phyloP scores from a whole-genome alignment of 1,140 invertebrate species.

The Drosophila subobscura region DNA sequence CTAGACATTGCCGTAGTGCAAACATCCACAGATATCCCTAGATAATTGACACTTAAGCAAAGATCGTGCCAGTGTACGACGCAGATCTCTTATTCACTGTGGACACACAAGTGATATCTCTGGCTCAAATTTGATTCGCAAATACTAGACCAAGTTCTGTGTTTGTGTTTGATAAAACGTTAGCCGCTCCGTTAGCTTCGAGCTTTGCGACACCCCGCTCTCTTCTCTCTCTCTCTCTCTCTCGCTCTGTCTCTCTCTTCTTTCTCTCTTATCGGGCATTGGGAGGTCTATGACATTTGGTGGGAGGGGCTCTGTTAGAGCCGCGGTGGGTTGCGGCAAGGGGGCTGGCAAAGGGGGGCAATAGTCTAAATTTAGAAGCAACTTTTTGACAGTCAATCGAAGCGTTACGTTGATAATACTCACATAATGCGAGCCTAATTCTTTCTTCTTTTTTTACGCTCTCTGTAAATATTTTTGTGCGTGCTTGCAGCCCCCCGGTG shows the following conservation, averaged over 20 bases:
- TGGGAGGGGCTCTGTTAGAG: conserved; percentile 2
- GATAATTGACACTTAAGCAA: background rate
- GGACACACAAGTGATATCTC: conserved; percentile 24
- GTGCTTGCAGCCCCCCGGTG: background rate
- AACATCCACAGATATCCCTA: too few relatives aligned
- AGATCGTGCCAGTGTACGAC: conserved; percentile 1
- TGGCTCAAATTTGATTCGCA: conserved; percentile 41
- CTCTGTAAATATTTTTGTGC: too few relatives aligned
- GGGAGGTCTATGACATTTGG: conserved; percentile 39
- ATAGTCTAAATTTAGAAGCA: conserved; percentile 41
- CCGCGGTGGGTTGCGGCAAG: too few relatives aligned
- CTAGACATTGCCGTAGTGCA: too few relatives aligned
- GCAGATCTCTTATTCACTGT: conserved; percentile 24
- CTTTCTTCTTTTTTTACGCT: background rate
- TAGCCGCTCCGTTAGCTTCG: too few relatives aligned
- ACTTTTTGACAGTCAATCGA: conserved; percentile 47
- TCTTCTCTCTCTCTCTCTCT: too few relatives aligned
- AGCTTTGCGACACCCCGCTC: too few relatives aligned
- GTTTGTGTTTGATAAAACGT: conserved; percentile 33
- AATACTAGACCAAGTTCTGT: conserved; percentile 17
- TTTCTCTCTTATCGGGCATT: conserved; percentile 17
- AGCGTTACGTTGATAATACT: conserved; percentile 59
- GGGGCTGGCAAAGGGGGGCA: conserved; percentile 11
- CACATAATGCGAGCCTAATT: background rate
- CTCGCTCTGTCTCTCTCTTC: too few relatives aligned